Evolutionary conservation across 1,140 invertebrate genomes (phyloP), one percentile per base, ranked within the genome.

Genomic region (Calliphora vicina): DNA sequence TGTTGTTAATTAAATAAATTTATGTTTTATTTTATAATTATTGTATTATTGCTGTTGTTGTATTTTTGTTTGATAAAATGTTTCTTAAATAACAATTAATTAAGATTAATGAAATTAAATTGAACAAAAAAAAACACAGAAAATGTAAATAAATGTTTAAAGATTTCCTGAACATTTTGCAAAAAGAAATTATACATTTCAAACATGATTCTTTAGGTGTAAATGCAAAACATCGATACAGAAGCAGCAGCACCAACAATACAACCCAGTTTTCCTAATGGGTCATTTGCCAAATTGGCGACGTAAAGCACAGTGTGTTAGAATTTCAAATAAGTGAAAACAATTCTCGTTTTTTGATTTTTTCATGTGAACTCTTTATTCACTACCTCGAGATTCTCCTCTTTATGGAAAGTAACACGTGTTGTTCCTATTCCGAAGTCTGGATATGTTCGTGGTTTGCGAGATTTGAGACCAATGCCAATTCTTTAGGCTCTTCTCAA

Each of bases 81-180:
- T 57, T 57, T 57, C n/a, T 67, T 20, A 67, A 67, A 67, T 67
- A 67, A 67, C n/a, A 67, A 67, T 57, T 57, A 57, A 57, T 67
- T 67, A 67, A 67, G 61, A 67, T 67, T 67, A 67, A 67, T 23
- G 61, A 67, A 67, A 23, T 67, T 67, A 67, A 23, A 67, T 67
- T 67, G 61, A 67, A 57, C 0, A 17, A 57, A n/a, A n/a, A n/a
- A n/a, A 57, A 57, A 57, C 15, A 57, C 45, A 17, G 10, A 50
- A 50, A 50, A 57, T n/a, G 17, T 17, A 57, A 57, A 57, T 23
- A 67, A 67, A 67, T 35, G 35, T 35, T 35, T 35, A 35, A 15
- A 17, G 50, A 57, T 57, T 57, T 57, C 50, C n/a, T 57, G 35
- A 8, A 35, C 10, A 35, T 50, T 50, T 17, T 50, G 17, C 45